Evolutionary conservation across 2,113 vertebrate genomes (phyloP), one percentile per base, ranked within the genome.

Genomic region (Grus americana): DNA sequence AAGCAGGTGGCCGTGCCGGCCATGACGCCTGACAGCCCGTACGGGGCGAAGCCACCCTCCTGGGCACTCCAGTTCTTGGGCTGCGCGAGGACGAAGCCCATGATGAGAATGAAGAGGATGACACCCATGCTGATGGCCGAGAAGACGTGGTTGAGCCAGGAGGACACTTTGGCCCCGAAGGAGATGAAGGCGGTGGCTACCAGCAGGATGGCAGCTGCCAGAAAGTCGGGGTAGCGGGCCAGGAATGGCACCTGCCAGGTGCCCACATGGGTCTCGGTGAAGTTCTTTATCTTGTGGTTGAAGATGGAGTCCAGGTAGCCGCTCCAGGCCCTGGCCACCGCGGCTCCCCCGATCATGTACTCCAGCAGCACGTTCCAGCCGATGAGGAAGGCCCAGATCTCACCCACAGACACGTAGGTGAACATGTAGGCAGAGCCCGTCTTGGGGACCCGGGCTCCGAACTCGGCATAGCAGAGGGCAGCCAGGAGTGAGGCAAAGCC

Each of bases 371-470:
- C 98, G 0, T 99, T 99, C 99, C 99, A 99, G 79, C 99, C 99
- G 2, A 99, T 99, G 67, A 99, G 98, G 93, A 99, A 99, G 75
- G 99, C 99, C 99, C 99, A 99, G 70, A 99, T 96, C 94, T 99
- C 99, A 2, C 99, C 99, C 90, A 99, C 98, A 0, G 99, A 99
- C 66, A 99, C 98, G 0, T 99, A 99, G 10, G 99, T 99, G 97
- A 99, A 99, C 98, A 99, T 99, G 95, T 99, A 99, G 50, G 99
- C 99, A 11, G 99, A 99, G 73, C 99, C 99, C 0, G 99, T 99
- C 96, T 99, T 99, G 59, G 99, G 99, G 50, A 99, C 99, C 0
- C 98, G 98, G 3, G 99, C 99, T 16, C 99, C 99, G 68, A 99
- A 99, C 96, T 99, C 99, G 0, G 99, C 99, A 0, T 99, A 99